Evolutionary conservation across 2,113 vertebrate species (phyloP).

Genomic region (Cyprinodon tularosa): DNA sequence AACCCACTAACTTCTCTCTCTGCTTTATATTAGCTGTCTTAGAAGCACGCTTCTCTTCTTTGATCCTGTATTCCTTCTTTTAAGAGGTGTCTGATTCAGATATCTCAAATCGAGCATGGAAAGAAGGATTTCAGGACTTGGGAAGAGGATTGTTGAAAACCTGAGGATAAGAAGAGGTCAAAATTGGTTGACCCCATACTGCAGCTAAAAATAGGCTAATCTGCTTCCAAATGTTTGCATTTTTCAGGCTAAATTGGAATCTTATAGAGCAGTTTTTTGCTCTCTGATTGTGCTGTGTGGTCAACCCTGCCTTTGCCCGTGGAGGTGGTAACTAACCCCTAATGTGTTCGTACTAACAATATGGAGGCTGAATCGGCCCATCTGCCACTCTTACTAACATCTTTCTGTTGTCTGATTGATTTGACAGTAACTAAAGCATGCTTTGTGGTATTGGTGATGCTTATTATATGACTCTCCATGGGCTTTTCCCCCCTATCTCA

Average conservation of each 20-base stretch:
- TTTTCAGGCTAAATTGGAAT: constrained; percentile 7
- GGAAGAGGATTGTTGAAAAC: constrained; percentile 39
- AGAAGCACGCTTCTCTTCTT: constrained; percentile 51
- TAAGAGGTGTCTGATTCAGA: not conserved
- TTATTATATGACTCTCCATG: not conserved
- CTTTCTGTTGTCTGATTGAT: constrained; percentile 22
- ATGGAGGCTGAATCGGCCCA: constrained; percentile 28
- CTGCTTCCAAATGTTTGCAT: not conserved
- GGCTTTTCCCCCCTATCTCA: constrained; percentile 1
- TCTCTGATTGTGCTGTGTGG: constrained; percentile 42
- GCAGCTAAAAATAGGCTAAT: constrained; percentile 8
- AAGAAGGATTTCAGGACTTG: constrained; percentile 63
- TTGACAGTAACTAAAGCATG: constrained; percentile 35
- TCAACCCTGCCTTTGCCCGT: constrained; percentile 54
- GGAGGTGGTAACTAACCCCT: constrained; percentile 33
- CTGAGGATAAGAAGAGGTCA: constrained; percentile 19
- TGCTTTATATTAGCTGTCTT: constrained; percentile 58
- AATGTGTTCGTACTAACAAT: constrained; percentile 54
- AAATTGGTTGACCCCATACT: constrained; percentile 58
- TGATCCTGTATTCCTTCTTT: constrained; percentile 65
- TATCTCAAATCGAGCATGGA: not conserved
- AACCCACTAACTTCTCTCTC: constrained; percentile 69
- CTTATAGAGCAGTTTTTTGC: not conserved
- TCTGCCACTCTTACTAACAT: constrained; percentile 56
- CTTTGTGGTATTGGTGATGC: constrained; percentile 7